phyloP scores from a whole-genome alignment of 2,113 vertebrate genomes.

The Acanthisitta chloris region DNA sequence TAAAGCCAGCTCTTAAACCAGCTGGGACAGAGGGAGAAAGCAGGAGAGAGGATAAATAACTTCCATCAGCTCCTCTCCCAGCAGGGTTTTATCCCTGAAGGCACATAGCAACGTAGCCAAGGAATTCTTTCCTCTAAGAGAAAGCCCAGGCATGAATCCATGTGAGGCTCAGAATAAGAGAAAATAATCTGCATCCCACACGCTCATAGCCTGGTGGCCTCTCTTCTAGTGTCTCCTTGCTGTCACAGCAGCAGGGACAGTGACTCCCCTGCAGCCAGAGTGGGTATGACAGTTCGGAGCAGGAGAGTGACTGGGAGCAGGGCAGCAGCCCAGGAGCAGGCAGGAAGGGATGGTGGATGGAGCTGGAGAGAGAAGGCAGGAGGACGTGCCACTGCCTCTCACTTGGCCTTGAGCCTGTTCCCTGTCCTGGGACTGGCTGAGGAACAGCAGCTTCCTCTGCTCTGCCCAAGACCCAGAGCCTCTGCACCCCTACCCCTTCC shows the following conservation, averaged over 20 bases:
- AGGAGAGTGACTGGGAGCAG: background rate
- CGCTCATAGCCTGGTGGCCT: background rate
- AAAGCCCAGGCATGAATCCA: background rate
- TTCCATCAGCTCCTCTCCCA: background rate
- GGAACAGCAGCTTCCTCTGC: background rate
- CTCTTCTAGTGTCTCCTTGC: rapidly evolving
- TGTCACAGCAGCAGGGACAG: background rate
- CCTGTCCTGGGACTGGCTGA: background rate
- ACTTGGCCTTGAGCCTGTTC: background rate
- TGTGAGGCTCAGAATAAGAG: background rate
- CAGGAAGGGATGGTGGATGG: background rate
- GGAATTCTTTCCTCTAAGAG: conserved; percentile 41
- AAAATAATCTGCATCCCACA: background rate
- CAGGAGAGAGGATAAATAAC: background rate
- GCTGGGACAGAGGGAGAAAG: background rate
- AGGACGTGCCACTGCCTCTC: background rate
- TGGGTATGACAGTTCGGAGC: background rate
- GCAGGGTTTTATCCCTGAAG: background rate
- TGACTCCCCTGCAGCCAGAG: background rate
- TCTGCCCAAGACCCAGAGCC: background rate
- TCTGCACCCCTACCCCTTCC: background rate
- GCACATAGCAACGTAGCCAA: background rate
- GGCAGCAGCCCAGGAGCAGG: background rate
- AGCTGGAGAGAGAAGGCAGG: background rate
- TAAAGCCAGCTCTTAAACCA: background rate